Conservation (phyloP, 2,797 vertebrate species). For the Simalia tracyae region DNA sequence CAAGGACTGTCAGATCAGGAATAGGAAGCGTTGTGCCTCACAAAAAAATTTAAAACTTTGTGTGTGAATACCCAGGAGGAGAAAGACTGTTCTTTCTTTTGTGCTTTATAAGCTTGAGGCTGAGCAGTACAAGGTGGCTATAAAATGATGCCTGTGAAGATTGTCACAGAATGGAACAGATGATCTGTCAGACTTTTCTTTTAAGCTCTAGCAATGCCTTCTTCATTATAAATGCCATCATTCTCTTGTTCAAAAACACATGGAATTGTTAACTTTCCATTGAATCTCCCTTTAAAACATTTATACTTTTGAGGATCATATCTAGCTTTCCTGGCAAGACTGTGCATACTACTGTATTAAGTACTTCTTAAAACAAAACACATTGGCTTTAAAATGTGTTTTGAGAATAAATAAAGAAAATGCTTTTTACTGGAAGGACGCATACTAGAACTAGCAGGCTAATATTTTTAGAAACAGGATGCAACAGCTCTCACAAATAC, state of each 20-base stretch:
- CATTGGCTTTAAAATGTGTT: conserved; percentile 27
- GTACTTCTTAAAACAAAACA: neutral
- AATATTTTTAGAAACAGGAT: conserved; percentile 57
- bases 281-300: neutral
- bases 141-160: neutral
- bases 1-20: conserved; percentile 56
- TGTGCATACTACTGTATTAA: neutral
- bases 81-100: conserved; percentile 40
- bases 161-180: conserved; percentile 1
- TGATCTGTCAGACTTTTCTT: neutral
- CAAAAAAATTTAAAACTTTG: conserved; percentile 37
- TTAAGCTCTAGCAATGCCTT: neutral
- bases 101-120: neutral
- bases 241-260: neutral
- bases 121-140: neutral
- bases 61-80: conserved; percentile 30
- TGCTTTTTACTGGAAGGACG: conserved; percentile 21
- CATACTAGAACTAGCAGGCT: neutral
- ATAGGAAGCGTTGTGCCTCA: conserved; percentile 53
- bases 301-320: neutral
- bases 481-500: conserved; percentile 9
- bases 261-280: neutral
- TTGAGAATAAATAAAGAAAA: neutral
- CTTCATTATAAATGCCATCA: neutral
- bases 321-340: neutral